Evolutionary conservation across 1,140 invertebrate genomes (phyloP), one percentile per base, ranked within the genome.

Genomic region (Ditylenchus dipsaci): DNA sequence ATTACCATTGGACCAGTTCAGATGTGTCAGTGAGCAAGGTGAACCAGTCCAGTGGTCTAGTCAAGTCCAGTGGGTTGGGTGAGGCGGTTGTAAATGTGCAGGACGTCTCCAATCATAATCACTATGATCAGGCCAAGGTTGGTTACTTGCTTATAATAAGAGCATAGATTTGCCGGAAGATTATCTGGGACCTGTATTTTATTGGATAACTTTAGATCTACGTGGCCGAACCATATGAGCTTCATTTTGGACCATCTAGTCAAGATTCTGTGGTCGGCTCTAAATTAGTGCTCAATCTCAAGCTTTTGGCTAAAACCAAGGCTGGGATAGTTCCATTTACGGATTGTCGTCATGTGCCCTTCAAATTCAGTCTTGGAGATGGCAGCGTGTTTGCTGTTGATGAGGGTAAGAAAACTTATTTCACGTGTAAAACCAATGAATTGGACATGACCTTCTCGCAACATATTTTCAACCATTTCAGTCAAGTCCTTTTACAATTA

Each of bases 241-340:
- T 86, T 69, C 72, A 69, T 26, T 84, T 86, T 67, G 71, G 80
- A 9, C 78, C 82, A n/a, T 76, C 78, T 1, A 65, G 63, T 27
- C 81, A 84, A 7, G 85, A 86, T 70, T 83, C 83, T 1, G 80
- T 80, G 58, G 75, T 85, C 0, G 83, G 81, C 8, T 76, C 71
- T 1, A 65, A 70, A 0, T 72, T 86, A 9, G 62, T 72, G 7
- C 64, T 86, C 1, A 85, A 85, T 29, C 71, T 86, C 3, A 77
- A 79, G 19, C 70, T 85, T 0, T 78, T 69, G 33, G 83, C 77
- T 13, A 45, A 71, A 30, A 45, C 19, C 19, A 69, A 49, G 63
- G 69, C n/a, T 26, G 38, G 30, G 11, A 26, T 62, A 7, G 61
- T 77, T 9, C 56, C 78, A 27, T 72, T 77, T 49, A 75, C 75